Conservation (phyloP, 2,888 invertebrate species). For the Liodrosophila aerea region DNA sequence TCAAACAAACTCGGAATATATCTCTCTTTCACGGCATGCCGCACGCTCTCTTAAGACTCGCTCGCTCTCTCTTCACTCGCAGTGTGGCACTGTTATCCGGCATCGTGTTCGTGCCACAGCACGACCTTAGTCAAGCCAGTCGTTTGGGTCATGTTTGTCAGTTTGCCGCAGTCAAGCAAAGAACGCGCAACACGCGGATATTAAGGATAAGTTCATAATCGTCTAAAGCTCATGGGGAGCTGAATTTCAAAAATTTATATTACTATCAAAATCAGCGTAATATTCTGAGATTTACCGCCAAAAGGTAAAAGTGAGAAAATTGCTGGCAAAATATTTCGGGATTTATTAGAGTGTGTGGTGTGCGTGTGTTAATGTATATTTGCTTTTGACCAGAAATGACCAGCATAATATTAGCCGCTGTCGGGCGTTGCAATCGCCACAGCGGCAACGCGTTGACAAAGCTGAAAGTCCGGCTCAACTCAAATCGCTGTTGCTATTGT, state of each 20-base stretch:
- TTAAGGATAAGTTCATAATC: conserved; percentile 29
- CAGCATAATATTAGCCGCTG: conserved; percentile 35
- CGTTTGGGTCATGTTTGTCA: conserved; percentile 45
- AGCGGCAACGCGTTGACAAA: conserved; percentile 24
- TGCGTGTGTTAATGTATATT: conserved; percentile 11
- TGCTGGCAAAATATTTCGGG: conserved; percentile 13
- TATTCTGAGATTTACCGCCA: conserved; percentile 39
- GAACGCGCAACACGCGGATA: conserved; percentile 63
- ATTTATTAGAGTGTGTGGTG: conserved; percentile 10
- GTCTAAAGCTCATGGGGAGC: conserved; percentile 9
- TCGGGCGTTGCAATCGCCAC: conserved; percentile 39
- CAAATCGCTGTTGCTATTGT: no score
- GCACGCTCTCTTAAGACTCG: conserved; percentile 27
- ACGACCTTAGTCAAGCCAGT: conserved; percentile 51
- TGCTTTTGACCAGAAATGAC: conserved; percentile 43
- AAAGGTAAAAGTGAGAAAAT: conserved; percentile 12
- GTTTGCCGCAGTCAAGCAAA: conserved; percentile 74
- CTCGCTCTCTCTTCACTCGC: conserved; percentile 54
- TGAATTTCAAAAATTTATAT: background rate
- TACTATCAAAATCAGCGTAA: no score
- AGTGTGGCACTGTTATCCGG: conserved; percentile 45
- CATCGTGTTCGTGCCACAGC: conserved; percentile 36
- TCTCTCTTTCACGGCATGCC: background rate
- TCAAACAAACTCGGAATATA: conserved; percentile 9
- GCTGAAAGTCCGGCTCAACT: conserved; percentile 19